Percentiles rank a stretch among this genome's conserved stretches.
Conservation (phyloP, 1,140 invertebrate species). For the Batillaria attramentaria region DNA sequence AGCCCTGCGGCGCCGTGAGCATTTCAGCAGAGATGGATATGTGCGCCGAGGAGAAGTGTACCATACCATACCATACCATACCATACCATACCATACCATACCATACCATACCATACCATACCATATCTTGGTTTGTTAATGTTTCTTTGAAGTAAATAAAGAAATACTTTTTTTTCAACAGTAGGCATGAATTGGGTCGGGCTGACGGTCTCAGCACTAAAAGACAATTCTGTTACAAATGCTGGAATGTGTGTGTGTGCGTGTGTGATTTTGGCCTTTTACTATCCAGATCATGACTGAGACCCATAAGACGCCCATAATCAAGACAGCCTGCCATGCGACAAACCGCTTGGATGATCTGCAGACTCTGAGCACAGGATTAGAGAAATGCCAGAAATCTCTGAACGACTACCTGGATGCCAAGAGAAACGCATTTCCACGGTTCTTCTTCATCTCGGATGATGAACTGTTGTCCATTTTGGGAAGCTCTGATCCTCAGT, state of each 20-base stretch:
- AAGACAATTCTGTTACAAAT: background rate
- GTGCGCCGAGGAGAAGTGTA: too few species aligned
- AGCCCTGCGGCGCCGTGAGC: too few species aligned
- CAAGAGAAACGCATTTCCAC: constrained; percentile 85
- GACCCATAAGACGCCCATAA: constrained; percentile 81
- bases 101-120: too few species aligned
- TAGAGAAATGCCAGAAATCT: constrained; percentile 91
- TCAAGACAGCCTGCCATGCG: constrained; percentile 83
- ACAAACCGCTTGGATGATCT: constrained; percentile 82
- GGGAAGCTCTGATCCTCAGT: constrained; percentile 82
- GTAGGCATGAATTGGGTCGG: too few species aligned
- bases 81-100: too few species aligned
- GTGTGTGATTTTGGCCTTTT: constrained; percentile 46
- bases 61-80: too few species aligned
- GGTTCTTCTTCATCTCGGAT: constrained; percentile 93
- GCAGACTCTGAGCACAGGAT: constrained; percentile 77
- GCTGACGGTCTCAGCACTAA: too few species aligned
- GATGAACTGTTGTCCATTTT: constrained; percentile 89
- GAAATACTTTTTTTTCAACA: too few species aligned
- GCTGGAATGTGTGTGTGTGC: background rate
- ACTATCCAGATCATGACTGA: constrained; percentile 83
- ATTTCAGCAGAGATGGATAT: too few species aligned
- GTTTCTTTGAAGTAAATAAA: too few species aligned
- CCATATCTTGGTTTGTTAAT: too few species aligned
- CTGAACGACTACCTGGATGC: constrained; percentile 89